Base-by-base conservation (phyloP, 2,888 invertebrate species). In the Chrysodeixis includens region DNA sequence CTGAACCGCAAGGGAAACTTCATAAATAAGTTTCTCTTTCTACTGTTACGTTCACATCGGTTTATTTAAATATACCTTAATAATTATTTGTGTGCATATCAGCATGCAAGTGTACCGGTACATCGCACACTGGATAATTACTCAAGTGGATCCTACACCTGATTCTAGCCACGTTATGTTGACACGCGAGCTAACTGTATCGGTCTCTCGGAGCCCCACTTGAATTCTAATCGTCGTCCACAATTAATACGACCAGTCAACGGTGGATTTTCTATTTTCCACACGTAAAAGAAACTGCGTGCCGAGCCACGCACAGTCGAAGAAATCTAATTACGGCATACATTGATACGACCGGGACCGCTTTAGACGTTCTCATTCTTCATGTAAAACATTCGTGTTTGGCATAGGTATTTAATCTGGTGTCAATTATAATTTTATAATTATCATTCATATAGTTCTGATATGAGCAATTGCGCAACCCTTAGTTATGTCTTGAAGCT, bases 241-340 rank as follows among this genome's bases (percentile, higher is more conserved):
- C 94, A 94, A 95, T 95, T 95, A 95, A 92, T 91, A 91, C 88
- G 86, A 84, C 92, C 94, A 94, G 87, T 94, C 92, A 94, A 94
- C 95, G 91, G 92, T 95, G 92, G 90, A 94, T 93, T 95, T 95
- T 95, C 95, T 94, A 95, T 95, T 95, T 94, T 94, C 93, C 88
- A 93, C 94, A 94, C 93, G 94, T 94, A 94, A 94, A 94, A 94
- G 95, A 94, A 95, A 95, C 91, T 87, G 90, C 92, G 90, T 90
- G 88, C 90, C 92, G 81, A 80, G 83, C 84, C 85, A 86, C 86
- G 86, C 81, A 88, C 88, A 90, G 87, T 89, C 86, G 76, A 92
- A 90, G 93, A 93, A 93, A 93, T 92, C 91, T 90, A 90, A 92
- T 90, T 88, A 87, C 85, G 85, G 84, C 86, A 88, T 81, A 85